Base-by-base conservation (phyloP, 2,797 vertebrate species). In the Aldrovandia affinis region DNA sequence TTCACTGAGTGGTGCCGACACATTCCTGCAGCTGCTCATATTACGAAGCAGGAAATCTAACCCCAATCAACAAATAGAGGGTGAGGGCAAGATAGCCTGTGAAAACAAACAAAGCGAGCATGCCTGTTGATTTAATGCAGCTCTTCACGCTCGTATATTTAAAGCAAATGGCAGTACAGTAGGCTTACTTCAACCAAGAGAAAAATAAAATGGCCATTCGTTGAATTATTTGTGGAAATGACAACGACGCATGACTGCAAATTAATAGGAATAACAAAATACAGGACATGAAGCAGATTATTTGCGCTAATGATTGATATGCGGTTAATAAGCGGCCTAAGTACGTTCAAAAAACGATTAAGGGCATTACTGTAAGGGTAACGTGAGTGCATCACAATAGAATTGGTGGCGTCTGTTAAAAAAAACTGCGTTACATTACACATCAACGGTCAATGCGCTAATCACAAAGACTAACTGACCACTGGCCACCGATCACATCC, bases 401-500 rank as follows among this genome's bases (percentile, higher is more conserved):
- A n/a, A n/a, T n/a, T n/a, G n/a, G n/a, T n/a, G n/a, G n/a, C n/a
- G n/a, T n/a, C n/a, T n/a, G n/a, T n/a, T 18, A 61, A 22, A 61
- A 61, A 22, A 61, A n/a, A 9, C 9, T n/a, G 25, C n/a, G 30
- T 95, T 85, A 95, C 95, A 96, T 97, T 96, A 98, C 97, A 97
- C 98, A 96, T n/a, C n/a, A n/a, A n/a, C n/a, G n/a, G n/a, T n/a
- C n/a, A n/a, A n/a, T n/a, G n/a, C n/a, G n/a, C n/a, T n/a, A n/a
- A 98, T 96, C 25, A 95, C 95, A 96, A 86, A 90, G 95, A 94
- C 95, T 96, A 94, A 97, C 98, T 98, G 98, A 97, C 99, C 97
- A 95, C 93, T 94, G 89, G 92, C 94, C 95, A 96, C 95, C 92
- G 98, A 98, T 97, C 99, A 99, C 97, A 99, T 99, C 97, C 97